phyloP scores from a whole-genome alignment of 2,113 vertebrate species.

The Onychostruthus taczanowskii region DNA sequence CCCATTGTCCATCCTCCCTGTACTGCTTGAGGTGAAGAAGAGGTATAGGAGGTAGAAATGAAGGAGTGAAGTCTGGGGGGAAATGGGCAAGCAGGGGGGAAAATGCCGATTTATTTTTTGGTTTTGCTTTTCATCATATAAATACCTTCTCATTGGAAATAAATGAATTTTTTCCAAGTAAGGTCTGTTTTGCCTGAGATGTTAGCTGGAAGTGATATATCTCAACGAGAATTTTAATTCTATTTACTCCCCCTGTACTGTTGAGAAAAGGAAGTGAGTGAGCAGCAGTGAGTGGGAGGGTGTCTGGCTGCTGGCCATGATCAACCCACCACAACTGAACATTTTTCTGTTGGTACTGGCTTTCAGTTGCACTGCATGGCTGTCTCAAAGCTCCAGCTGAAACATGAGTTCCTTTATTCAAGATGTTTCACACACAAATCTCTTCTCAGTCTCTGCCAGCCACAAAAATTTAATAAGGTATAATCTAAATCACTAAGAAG shows the following conservation, averaged over 20 bases:
- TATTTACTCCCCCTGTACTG: neutral
- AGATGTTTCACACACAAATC: neutral
- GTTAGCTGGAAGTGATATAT: neutral
- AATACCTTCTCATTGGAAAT: neutral
- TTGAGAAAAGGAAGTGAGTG: neutral
- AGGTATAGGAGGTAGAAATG: neutral
- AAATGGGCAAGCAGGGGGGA: neutral
- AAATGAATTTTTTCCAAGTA: neutral
- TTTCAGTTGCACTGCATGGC: neutral
- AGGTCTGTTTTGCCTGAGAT: neutral
- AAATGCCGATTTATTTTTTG: neutral
- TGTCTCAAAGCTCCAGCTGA: neutral
- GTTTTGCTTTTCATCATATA: neutral
- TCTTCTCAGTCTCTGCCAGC: neutral
- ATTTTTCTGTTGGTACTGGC: neutral
- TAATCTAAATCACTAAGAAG: neutral
- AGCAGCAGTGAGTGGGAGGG: neutral
- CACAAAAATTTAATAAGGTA: neutral
- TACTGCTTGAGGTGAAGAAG: too few species aligned
- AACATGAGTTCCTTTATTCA: neutral
- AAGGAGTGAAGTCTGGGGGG: neutral
- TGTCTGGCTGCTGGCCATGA: neutral
- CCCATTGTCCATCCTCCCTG: neutral
- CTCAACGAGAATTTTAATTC: neutral
- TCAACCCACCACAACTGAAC: neutral